These are phyloP conservation scores for rabbit (Oryctolagus cuniculus) DNA, from an alignment of 2,113 vertebrate genomes.

Conservation along the genomic window mOryCun1.1 NC_091443.1:46248001-46248500, in stretches of 20 bases:
- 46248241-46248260: background rate
- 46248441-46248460: background rate
- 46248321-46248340: rapidly evolving
- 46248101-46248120: background rate
- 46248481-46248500: background rate
- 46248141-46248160: background rate
- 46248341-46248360: background rate
- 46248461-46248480: background rate
- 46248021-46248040: background rate
- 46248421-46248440: background rate
- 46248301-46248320: background rate
- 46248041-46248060: background rate
- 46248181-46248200: background rate
- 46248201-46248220: background rate
- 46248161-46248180: too few relatives aligned
- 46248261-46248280: background rate
- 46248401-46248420: background rate
- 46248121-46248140: constrained; percentile 35
- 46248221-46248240: background rate
- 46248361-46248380: background rate
- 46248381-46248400: background rate
- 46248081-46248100: constrained; percentile 38
- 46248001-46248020: background rate
- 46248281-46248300: background rate
- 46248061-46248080: background rate